These are phyloP conservation scores for Scaptomyza tumidula DNA, from an alignment of 2,888 invertebrate genomes.

Conservation along the genomic window DNA sequence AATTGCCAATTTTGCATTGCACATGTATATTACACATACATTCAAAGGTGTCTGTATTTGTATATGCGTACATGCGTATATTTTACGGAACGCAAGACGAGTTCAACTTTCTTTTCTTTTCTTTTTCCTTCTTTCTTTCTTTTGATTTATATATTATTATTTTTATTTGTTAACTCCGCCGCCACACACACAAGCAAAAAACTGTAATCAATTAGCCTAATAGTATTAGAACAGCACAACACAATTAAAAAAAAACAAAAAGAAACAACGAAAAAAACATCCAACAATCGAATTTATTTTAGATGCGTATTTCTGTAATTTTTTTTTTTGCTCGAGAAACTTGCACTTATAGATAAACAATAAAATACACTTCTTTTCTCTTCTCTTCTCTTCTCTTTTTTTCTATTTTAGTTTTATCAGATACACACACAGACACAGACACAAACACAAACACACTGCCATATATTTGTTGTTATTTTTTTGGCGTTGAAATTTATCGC, in stretches of 20 bases:
- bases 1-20: conserved; percentile 83
- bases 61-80: conserved; percentile 29
- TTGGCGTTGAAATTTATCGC: neutral
- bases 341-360: neutral
- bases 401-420: conserved; percentile 2
- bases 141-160: neutral
- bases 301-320: neutral
- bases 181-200: neutral
- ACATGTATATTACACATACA: conserved; percentile 60
- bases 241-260: neutral
- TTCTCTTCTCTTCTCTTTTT: too few relatives aligned
- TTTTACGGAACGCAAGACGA: conserved; percentile 33
- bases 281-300: neutral
- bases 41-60: conserved; percentile 43
- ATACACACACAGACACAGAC: neutral
- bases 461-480: conserved; percentile 4
- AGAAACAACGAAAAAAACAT: neutral
- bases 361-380: conserved; percentile 1
- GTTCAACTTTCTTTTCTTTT: conserved; percentile 12
- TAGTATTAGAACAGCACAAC: neutral
- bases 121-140: conserved; percentile 5
- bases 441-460: neutral
- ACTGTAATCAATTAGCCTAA: neutral
- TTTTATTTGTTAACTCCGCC: too few relatives aligned
- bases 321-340: neutral